Evolutionary conservation across 2,113 vertebrate species (phyloP), one percentile per base, ranked within the genome.

Genomic region (Tiliqua scincoides): DNA sequence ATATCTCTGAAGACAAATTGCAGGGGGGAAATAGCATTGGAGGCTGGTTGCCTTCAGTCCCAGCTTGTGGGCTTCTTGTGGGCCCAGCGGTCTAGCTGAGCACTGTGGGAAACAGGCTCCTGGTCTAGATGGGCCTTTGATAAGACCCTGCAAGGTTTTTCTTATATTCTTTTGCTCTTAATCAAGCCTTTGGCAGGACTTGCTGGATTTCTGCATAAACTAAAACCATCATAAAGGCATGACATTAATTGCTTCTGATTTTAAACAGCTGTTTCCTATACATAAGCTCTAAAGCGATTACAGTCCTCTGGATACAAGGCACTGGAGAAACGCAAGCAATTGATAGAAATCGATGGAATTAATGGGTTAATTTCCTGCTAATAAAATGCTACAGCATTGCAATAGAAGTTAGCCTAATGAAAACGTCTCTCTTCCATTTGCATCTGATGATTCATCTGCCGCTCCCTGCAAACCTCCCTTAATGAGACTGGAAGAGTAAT

Each of bases 331-430:
- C 76, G 87, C 52, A 67, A 62, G 68, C 78, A 91, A 90, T 93
- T 93, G 91, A 93, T 90, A 82, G 90, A 87, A 91, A 94, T 94
- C 94, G 81, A 93, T 94, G 86, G 89, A 93, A 94, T 91, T 92
- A 94, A 94, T 89, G 94, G 91, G 91, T 95, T 94, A 95, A 93
- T 94, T 93, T 91, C 1, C 0, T 77, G 83, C 89, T 91, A 92
- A 91, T 87, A 91, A 86, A 86, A 73, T 30, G 68, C 15, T 40
- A 17, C 37, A 88, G 81, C 59, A 77, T 90, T 83, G 87, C 73
- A 87, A 87, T 87, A 91, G 91, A 93, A 93, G 91, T 86, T 48
- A 83, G 85, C 83, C 83, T 95, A 94, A 94, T 94, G 92, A 93
- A 94, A 95, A 93, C 85, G 81, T 84, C 91, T 88, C 89, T 89